These are phyloP conservation scores for Charanyca ferruginea DNA, from an alignment of 2,888 invertebrate species.

Conservation along the genomic window DNA sequence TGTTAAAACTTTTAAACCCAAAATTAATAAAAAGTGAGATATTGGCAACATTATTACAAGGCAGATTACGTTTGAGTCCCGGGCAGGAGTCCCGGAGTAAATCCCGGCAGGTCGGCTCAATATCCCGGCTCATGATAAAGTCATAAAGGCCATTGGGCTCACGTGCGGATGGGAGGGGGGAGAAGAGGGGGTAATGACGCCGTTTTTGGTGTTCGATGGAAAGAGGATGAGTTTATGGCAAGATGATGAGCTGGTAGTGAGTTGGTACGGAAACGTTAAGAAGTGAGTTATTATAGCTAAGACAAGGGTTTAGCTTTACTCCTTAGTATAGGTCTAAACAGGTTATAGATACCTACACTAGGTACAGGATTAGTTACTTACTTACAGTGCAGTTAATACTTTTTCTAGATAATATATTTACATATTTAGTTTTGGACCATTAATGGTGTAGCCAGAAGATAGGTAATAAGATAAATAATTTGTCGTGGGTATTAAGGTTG, in stretches of 20 bases:
- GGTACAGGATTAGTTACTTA: background rate
- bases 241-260: conserved; percentile 32
- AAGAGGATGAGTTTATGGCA: conserved; percentile 26
- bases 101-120: conserved; percentile 58
- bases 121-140: conserved; percentile 67
- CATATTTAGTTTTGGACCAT: too few species aligned
- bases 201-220: conserved; percentile 41
- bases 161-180: conserved; percentile 48
- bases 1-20: conserved; percentile 47
- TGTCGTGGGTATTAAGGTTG: too few species aligned
- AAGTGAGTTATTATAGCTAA: background rate
- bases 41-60: conserved; percentile 55
- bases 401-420: too few species aligned
- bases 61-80: conserved; percentile 53
- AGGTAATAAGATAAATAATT: too few species aligned
- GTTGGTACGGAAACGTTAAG: background rate
- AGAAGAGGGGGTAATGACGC: conserved; percentile 35
- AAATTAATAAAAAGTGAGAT: conserved; percentile 61
- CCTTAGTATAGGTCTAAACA: too few species aligned
- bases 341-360: background rate
- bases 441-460: too few species aligned
- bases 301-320: background rate
- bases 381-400: too few species aligned
- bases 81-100: conserved; percentile 46
- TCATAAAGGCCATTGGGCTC: conserved; percentile 57